These are phyloP conservation scores for Corythoichthys haematopterus DNA, from an alignment of 2,113 vertebrate genomes.

Conservation along the genomic window DNA sequence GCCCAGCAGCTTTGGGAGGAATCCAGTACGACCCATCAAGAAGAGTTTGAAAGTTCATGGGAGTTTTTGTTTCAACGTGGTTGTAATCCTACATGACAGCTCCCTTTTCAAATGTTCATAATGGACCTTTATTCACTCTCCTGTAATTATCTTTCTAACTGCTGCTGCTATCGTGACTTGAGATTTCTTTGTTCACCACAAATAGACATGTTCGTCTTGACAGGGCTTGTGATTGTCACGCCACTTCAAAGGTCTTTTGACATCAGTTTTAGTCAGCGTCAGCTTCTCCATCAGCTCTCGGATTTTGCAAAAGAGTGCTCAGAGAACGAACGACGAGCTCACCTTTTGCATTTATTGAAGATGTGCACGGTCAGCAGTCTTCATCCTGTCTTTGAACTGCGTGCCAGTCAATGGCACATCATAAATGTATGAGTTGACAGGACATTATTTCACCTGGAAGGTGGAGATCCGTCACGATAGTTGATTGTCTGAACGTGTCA, in stretches of 20 bases:
- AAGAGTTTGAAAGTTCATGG: slow-evolving; percentile 42
- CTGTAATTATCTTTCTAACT: slow-evolving; percentile 54
- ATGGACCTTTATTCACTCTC: slow-evolving; percentile 21
- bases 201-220: background rate
- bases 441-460: slow-evolving; percentile 18
- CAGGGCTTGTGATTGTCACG: slow-evolving; percentile 14
- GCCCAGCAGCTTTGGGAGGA: slow-evolving; percentile 4
- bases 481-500: slow-evolving; percentile 38
- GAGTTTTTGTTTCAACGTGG: slow-evolving; percentile 16
- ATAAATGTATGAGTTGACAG: slow-evolving; percentile 5
- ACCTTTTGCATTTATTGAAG: slow-evolving; percentile 24
- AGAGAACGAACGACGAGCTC: slow-evolving; percentile 24
- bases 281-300: slow-evolving; percentile 23
- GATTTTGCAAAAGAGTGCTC: slow-evolving; percentile 23
- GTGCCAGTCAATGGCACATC: slow-evolving; percentile 29
- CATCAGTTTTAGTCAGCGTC: background rate
- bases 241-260: slow-evolving; percentile 39
- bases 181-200: slow-evolving; percentile 27
- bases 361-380: slow-evolving; percentile 57
- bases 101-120: slow-evolving; percentile 47
- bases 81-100: slow-evolving; percentile 50
- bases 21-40: slow-evolving; percentile 27
- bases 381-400: slow-evolving; percentile 13
- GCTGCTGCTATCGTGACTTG: slow-evolving; percentile 35
- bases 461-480: slow-evolving; percentile 19